Evolutionary conservation across 2,797 vertebrate genomes (phyloP).

Genomic region (Chelidonichthys spinosus): DNA sequence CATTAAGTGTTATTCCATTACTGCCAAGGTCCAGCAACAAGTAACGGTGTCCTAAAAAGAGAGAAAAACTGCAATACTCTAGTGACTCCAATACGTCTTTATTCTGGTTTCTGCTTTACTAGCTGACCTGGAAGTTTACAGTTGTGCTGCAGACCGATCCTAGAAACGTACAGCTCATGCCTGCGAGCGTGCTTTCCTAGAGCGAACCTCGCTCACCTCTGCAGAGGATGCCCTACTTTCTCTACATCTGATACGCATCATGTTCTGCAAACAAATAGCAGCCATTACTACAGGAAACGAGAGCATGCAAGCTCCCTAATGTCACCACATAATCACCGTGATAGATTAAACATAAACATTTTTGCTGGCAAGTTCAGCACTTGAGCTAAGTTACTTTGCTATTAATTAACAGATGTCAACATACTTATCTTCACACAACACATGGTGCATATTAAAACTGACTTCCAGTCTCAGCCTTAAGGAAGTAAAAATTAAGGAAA

Average conservation of each 20-base stretch:
- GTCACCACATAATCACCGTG: slow-evolving; percentile 20
- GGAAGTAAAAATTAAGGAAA: slow-evolving; percentile 29
- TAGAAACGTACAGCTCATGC: slow-evolving; percentile 3
- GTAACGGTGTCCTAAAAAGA: slow-evolving; percentile 15
- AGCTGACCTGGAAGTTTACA: slow-evolving; percentile 13
- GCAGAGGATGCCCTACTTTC: slow-evolving; percentile 46
- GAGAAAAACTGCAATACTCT: slow-evolving; percentile 18
- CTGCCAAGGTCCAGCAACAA: slow-evolving; percentile 38
- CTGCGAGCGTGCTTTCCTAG: slow-evolving; percentile 4
- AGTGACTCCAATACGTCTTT: slow-evolving; percentile 4
- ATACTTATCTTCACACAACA: slow-evolving; percentile 43
- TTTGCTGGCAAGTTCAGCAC: slow-evolving; percentile 40
- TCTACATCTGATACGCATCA: neutral
- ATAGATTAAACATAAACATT: slow-evolving; percentile 23
- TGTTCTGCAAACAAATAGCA: slow-evolving; percentile 35
- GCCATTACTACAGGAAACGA: slow-evolving; percentile 12
- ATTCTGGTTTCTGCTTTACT: slow-evolving; percentile 16
- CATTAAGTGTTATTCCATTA: slow-evolving; percentile 29
- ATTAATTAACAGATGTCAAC: slow-evolving; percentile 44
- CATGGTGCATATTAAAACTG: slow-evolving; percentile 52
- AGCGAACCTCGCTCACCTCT: slow-evolving; percentile 9
- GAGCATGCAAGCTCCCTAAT: neutral
- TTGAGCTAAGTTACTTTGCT: slow-evolving; percentile 39
- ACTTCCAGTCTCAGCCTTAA: slow-evolving; percentile 35
- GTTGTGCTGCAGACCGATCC: slow-evolving; percentile 2